A percentile compares a stretch with the other conserved stretches of the same genome.
Evolutionary conservation across 2,113 vertebrate genomes (phyloP).

Genomic region (Eubucco bourcierii): DNA sequence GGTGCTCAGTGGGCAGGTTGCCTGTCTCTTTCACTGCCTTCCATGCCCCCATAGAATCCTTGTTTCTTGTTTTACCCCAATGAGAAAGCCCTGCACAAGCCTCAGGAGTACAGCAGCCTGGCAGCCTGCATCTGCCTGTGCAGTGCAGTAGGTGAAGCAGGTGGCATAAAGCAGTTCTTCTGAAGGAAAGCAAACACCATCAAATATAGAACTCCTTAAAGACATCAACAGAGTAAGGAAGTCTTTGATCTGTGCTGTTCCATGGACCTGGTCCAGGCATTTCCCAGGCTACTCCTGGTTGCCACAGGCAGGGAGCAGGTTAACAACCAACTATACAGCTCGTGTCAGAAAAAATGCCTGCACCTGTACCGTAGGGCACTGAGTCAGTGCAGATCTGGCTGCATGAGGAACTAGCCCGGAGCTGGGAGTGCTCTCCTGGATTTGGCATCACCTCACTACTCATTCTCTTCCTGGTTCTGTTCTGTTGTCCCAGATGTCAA

Average conservation of each 20-base stretch:
- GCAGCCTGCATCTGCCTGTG: not conserved
- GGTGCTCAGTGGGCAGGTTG: accelerated
- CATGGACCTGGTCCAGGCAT: not conserved
- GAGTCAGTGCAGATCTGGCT: not conserved
- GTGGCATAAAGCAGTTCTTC: not conserved
- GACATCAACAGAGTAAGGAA: not conserved
- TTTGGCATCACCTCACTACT: not conserved
- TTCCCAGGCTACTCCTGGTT: not conserved
- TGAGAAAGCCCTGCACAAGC: not conserved
- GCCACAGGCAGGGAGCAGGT: not conserved
- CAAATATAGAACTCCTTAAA: not conserved
- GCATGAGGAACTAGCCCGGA: not conserved
- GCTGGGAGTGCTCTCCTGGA: not conserved
- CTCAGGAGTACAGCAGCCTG: not conserved
- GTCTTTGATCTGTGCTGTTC: not conserved
- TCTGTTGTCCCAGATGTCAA: not conserved
- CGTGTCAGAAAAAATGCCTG: not conserved
- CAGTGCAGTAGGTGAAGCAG: not conserved
- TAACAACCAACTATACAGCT: not conserved
- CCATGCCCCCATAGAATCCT: not conserved
- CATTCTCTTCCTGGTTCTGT: not conserved
- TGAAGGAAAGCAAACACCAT: not conserved
- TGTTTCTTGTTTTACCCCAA: not conserved
- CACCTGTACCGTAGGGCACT: not conserved
- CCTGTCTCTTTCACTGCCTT: not conserved